Base-by-base conservation (phyloP, 2,797 vertebrate genomes). In the Champsocephalus gunnari region DNA sequence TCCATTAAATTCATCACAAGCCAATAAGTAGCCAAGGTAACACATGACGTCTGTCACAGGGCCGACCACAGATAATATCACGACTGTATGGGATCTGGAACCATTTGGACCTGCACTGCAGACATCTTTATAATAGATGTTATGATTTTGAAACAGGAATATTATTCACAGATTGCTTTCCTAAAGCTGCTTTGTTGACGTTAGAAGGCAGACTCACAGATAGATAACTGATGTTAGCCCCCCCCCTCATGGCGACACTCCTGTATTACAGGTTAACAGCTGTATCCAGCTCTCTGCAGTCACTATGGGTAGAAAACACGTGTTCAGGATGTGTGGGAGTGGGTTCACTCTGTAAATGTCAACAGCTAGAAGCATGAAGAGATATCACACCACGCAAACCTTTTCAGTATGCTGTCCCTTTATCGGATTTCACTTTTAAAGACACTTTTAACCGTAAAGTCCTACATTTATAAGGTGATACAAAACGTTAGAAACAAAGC, bases 181-280 rank as follows among this genome's bases (percentile, higher is more conserved):
- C 34, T 6, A 51, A 54, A 57, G 3, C 10, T 32, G 9, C 38
- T 44, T 44, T 70, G 12, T 1, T 43, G 53, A 50, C 34, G 24
- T 41, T 13, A 59, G 34, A 9, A 28, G 11, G 38, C 28, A 38
- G 9, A 17, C 28, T 38, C 3, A 1, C 6, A 38, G 34, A 38
- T 3, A 13, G 2, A 28, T 54, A 72, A 12, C 4, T 75, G 71
- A 43, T 57, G 34, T 55, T 71, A 66, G 44, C 19, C 58, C 28
- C 13, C 86, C 82, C 77, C 61, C 85, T 80, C 10, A 38, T 88
- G 84, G 79, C 41, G 45, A 58, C 12, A 70, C 4, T 71, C 16
- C 21, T 67, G 77, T 47, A 84, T 92, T 94, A 80, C 88, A 97
- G 93, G 19, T 45, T 3, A 2, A 56, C 28, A 19, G 13, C 21